These are phyloP conservation scores for Hyles euphorbiae DNA, from an alignment of 1,140 invertebrate species.

Conservation along the genomic window DNA sequence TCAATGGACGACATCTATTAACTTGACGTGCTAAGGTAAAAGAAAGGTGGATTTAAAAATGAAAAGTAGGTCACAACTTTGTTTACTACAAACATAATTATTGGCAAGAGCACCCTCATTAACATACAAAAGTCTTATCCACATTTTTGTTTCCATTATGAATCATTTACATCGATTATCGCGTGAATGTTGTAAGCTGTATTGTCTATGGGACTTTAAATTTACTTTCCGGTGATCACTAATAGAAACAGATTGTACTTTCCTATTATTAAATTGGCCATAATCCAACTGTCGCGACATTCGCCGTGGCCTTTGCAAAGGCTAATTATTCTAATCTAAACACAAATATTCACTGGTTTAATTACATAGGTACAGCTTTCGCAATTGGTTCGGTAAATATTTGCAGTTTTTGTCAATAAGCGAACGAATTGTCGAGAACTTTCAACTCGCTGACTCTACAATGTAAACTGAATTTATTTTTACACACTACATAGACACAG, in stretches of 20 bases:
- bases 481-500: too few species aligned
- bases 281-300: conserved; percentile 56
- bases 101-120: conserved; percentile 20
- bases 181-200: neutral
- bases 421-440: too few species aligned
- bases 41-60: too few species aligned
- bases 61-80: conserved; percentile 20
- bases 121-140: conserved; percentile 2
- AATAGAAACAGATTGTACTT: conserved; percentile 32
- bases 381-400: too few species aligned
- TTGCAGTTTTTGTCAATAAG: too few species aligned
- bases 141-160: neutral
- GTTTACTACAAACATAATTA: conserved; percentile 22
- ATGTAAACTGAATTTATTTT: too few species aligned
- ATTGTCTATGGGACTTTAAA: conserved; percentile 16
- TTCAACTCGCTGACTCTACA: too few species aligned
- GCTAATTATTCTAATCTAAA: conserved; percentile 60
- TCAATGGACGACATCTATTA: too few species aligned
- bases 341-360: conserved; percentile 14
- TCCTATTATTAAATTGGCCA: conserved; percentile 57
- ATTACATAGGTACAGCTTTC: conserved; percentile 2
- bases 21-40: too few species aligned
- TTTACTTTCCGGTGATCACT: conserved; percentile 39
- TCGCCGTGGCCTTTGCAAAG: conserved; percentile 57
- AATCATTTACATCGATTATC: conserved; percentile 2